Conservation (phyloP, 2,888 invertebrate genomes). For the Drosophila anomelani region DNA sequence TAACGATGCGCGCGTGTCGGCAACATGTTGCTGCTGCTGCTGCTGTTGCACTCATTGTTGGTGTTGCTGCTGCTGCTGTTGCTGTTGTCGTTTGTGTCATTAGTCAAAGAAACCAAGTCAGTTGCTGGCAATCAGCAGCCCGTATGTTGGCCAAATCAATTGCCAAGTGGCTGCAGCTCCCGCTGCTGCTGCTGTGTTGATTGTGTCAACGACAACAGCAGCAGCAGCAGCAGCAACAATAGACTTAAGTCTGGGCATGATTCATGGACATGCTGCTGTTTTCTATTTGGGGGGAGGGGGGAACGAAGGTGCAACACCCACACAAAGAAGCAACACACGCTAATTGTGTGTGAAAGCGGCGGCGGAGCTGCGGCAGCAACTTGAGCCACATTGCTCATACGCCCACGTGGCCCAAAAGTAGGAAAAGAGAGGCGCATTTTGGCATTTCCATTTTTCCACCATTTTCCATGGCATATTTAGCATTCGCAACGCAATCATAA, state of each 20-base stretch:
- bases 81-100: conserved; percentile 73
- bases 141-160: conserved; percentile 82
- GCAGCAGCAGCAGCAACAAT: conserved; percentile 41
- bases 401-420: conserved; percentile 63
- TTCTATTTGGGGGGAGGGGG: conserved; percentile 37
- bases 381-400: conserved; percentile 67
- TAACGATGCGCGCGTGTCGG: conserved; percentile 80
- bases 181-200: conserved; percentile 42
- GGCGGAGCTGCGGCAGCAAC: conserved; percentile 6
- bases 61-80: conserved; percentile 49
- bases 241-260: conserved; percentile 68
- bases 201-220: conserved; percentile 53
- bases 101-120: conserved; percentile 68
- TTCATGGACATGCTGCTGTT: conserved; percentile 68
- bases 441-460: conserved; percentile 63
- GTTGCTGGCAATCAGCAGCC: conserved; percentile 67
- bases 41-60: conserved; percentile 31
- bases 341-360: conserved; percentile 45
- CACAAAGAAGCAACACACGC: conserved; percentile 44
- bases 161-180: conserved; percentile 52
- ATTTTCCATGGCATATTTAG: conserved; percentile 75
- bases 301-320: conserved; percentile 33
- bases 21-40: conserved; percentile 41
- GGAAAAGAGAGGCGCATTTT: conserved; percentile 35
- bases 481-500: conserved; percentile 79